Percentiles rank a stretch among this genome's conserved stretches.
Conservation (phyloP, 2,113 vertebrate genomes). For the Leptobrachium ailaonicum region DNA sequence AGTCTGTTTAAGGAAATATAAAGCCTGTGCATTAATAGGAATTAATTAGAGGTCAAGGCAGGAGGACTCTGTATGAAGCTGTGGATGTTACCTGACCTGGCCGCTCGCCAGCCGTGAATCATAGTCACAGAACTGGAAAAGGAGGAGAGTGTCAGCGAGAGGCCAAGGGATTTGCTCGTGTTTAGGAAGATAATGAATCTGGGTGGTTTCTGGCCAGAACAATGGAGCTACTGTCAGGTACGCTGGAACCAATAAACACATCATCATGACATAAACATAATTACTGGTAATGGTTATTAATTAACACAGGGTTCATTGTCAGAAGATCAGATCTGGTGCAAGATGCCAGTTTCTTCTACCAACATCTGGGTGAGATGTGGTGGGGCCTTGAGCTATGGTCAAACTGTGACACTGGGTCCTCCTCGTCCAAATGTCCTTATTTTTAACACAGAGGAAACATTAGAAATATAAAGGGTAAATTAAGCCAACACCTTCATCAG, state of each 20-base stretch:
- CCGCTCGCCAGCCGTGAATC: not conserved
- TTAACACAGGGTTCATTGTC: not conserved
- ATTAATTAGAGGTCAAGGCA: not conserved
- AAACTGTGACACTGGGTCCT: too few species aligned
- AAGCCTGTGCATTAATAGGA: not conserved
- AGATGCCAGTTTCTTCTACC: too few species aligned
- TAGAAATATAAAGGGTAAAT: too few species aligned
- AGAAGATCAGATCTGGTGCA: too few species aligned
- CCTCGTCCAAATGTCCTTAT: too few species aligned
- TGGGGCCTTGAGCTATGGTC: too few species aligned
- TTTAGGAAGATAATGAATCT: not conserved
- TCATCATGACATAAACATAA: conserved; percentile 17
- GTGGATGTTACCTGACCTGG: not conserved
- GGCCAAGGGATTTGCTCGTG: not conserved
- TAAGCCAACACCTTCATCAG: too few species aligned
- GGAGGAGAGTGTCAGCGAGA: not conserved
- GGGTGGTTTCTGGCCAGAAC: conserved; percentile 1
- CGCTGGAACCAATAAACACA: not conserved
- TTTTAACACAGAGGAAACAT: too few species aligned
- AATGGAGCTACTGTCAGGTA: conserved; percentile 3
- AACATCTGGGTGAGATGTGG: too few species aligned
- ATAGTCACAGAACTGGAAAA: conserved; percentile 25
- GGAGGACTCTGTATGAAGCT: not conserved
- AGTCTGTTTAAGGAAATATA: too few species aligned
- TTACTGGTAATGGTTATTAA: conserved; percentile 19